A percentile compares a stretch with the other conserved stretches of the same genome.
Conservation (phyloP, 1,140 invertebrate species). For the Diplogasteroides magnus region DNA sequence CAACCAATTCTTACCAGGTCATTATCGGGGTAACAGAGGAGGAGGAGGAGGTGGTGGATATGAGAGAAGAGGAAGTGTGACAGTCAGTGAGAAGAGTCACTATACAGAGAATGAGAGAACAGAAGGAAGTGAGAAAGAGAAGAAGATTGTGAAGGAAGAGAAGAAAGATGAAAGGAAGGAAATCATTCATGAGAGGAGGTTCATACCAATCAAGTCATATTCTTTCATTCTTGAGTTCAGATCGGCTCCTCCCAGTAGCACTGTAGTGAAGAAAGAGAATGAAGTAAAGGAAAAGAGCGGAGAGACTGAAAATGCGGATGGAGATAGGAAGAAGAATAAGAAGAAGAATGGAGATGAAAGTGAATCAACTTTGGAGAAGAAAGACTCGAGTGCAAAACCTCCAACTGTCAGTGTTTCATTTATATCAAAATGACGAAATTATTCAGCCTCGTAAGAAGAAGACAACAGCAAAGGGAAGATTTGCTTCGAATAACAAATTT, state of each 20-base stretch:
- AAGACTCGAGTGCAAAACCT: not conserved
- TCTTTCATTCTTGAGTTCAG: no score
- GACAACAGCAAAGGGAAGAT: not conserved
- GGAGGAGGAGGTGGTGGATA: not conserved
- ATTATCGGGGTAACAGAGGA: no score
- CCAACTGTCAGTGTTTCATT: not conserved
- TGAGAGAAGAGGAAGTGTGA: not conserved
- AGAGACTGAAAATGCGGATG: not conserved
- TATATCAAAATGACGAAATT: not conserved
- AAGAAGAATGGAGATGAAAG: not conserved
- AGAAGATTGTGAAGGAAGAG: not conserved
- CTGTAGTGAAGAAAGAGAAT: not conserved
- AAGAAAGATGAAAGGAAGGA: not conserved
- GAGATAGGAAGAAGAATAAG: not conserved
- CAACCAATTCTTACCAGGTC: no score
- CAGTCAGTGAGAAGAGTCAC: not conserved
- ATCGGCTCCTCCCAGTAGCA: no score
- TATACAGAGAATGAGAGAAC: not conserved
- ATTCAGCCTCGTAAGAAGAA: not conserved
- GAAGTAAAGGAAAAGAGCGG: not conserved
- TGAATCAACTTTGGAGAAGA: no score
- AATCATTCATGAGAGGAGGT: no score
- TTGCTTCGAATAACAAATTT: not conserved
- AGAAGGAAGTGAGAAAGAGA: slow-evolving; percentile 4
- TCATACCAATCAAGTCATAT: no score